Percentiles rank a stretch among this genome's conserved stretches.
These are phyloP conservation scores for Mionectes macconnelli DNA, from an alignment of 2,113 vertebrate genomes.

Conservation along the genomic window DNA sequence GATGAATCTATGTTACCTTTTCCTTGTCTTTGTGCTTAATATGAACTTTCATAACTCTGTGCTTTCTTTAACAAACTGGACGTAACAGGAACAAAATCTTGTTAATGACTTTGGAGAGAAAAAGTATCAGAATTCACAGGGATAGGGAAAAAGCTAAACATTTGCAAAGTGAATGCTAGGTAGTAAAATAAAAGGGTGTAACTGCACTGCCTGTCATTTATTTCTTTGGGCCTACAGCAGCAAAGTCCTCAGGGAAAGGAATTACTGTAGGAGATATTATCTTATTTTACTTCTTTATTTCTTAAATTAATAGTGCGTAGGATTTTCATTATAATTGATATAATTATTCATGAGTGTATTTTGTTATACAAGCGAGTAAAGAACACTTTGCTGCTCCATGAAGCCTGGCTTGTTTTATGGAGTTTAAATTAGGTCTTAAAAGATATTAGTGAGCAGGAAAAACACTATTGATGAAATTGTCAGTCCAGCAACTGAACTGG, in stretches of 20 bases:
- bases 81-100: not conserved
- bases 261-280: not conserved
- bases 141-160: not conserved
- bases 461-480: not conserved
- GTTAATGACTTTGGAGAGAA: not conserved
- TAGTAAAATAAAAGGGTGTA: not conserved
- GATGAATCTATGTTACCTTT: not conserved
- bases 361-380: not conserved
- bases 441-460: not conserved
- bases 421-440: not conserved
- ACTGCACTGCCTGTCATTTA: not conserved
- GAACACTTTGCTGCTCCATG: not conserved
- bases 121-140: not conserved
- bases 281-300: conserved; percentile 1
- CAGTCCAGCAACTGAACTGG: not conserved
- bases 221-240: not conserved
- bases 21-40: not conserved
- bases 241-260: not conserved
- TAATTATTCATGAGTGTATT: not conserved
- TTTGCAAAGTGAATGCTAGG: not conserved
- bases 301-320: not conserved
- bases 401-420: not conserved
- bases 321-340: conserved; percentile 21
- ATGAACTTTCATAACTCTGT: not conserved
- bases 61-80: not conserved